Evolutionary conservation across 2,888 invertebrate genomes (phyloP).

Genomic region (Nesidiocoris tenuis): DNA sequence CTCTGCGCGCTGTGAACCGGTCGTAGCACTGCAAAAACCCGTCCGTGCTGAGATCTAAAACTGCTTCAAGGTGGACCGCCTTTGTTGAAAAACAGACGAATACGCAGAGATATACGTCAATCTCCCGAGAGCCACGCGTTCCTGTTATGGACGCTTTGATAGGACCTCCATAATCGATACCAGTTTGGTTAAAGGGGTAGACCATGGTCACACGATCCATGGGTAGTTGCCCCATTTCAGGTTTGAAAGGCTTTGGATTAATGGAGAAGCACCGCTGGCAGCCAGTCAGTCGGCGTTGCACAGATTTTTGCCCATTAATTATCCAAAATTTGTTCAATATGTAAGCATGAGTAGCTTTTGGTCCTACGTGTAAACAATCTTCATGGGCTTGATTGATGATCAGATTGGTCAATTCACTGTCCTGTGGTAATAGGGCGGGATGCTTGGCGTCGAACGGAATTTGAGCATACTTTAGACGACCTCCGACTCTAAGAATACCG

Average conservation of each 20-base stretch:
- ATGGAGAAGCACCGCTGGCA: not conserved
- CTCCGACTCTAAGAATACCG: conserved; percentile 21
- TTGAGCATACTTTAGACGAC: not conserved
- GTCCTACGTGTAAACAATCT: conserved; percentile 7
- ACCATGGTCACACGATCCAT: not conserved
- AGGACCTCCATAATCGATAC: conserved; percentile 29
- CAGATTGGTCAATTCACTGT: conserved; percentile 1
- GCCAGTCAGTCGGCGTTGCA: not conserved
- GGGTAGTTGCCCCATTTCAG: conserved; percentile 25
- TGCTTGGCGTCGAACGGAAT: not conserved
- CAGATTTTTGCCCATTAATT: too few species aligned
- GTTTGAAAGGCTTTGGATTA: conserved; percentile 24
- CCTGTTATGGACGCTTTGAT: not conserved
- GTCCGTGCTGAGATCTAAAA: not conserved
- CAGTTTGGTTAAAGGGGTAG: conserved; percentile 10
- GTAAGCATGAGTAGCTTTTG: conserved; percentile 1
- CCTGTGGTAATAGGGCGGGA: not conserved
- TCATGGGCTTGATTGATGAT: conserved; percentile 3
- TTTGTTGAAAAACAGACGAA: too few species aligned
- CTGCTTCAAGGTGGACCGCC: conserved; percentile 1
- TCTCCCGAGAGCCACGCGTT: not conserved
- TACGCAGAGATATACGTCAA: not conserved
- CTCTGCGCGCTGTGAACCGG: not conserved
- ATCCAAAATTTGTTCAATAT: conserved; percentile 20
- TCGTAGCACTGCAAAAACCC: not conserved